A percentile compares a stretch with the other conserved stretches of the same genome.
Evolutionary conservation across 2,113 vertebrate species (phyloP).

Genomic region (Pogona vitticeps): DNA sequence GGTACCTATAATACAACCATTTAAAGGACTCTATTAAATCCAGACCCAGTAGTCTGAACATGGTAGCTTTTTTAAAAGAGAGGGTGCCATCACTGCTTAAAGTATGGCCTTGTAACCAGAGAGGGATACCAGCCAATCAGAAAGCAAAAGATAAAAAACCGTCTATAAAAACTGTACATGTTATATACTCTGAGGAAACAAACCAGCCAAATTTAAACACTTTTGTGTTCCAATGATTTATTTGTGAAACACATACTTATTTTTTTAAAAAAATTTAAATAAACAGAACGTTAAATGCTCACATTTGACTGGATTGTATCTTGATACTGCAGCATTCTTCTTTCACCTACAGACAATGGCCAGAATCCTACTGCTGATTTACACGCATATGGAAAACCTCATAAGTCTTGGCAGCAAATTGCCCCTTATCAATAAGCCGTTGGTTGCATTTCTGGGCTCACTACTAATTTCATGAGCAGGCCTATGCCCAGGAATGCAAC

Average conservation of each 20-base stretch:
- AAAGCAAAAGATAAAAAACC: not conserved
- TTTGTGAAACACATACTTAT: not conserved
- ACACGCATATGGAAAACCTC: too few relatives aligned
- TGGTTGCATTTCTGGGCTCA: too few relatives aligned
- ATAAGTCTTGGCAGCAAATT: too few relatives aligned
- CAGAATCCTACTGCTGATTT: too few relatives aligned
- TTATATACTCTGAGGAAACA: not conserved
- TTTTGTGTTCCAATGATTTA: not conserved
- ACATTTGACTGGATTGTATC: not conserved
- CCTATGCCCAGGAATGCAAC: too few relatives aligned
- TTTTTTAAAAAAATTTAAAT: not conserved
- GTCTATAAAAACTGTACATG: too few relatives aligned
- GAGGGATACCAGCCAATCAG: constrained; percentile 20
- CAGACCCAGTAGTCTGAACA: constrained; percentile 53
- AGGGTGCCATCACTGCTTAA: constrained; percentile 48
- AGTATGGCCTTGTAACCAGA: not conserved
- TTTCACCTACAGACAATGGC: not conserved
- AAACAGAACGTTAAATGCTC: not conserved
- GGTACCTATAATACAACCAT: constrained; percentile 67
- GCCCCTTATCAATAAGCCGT: too few relatives aligned
- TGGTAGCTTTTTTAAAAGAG: constrained; percentile 42
- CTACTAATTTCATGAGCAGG: too few relatives aligned
- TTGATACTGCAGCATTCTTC: not conserved
- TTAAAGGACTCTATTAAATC: constrained; percentile 68
- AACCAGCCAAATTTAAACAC: not conserved